Evolutionary conservation across 2,113 vertebrate species (phyloP).

Genomic region (Stictonetta naevosa): DNA sequence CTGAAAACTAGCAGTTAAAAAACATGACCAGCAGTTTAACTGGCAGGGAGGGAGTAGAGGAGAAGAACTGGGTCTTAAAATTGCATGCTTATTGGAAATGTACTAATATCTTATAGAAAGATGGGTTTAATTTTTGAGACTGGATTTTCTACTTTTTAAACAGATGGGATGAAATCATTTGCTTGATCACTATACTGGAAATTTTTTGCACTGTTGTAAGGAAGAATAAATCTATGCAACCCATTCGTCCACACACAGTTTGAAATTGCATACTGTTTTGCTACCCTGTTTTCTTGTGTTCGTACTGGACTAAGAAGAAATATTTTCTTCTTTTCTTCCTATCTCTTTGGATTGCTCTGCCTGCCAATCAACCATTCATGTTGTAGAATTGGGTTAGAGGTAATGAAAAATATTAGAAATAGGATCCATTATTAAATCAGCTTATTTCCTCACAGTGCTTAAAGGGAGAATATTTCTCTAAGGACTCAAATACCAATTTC

Average conservation of each 20-base stretch:
- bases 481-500: background rate
- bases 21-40: background rate
- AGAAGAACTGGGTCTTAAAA: background rate
- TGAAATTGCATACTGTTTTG: background rate
- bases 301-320: background rate
- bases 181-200: background rate
- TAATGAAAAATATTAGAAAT: background rate
- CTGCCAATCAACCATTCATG: background rate
- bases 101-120: background rate
- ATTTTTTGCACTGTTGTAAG: background rate
- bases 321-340: background rate
- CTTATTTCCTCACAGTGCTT: background rate
- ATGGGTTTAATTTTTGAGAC: no score
- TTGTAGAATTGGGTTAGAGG: background rate
- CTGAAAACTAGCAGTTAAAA: background rate
- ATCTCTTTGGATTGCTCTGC: background rate
- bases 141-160: background rate
- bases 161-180: background rate
- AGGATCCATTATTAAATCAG: background rate
- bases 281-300: background rate
- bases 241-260: background rate
- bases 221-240: background rate
- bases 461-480: background rate
- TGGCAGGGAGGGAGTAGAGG: fast-evolving
- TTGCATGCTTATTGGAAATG: background rate